Base-by-base conservation (phyloP, 1,140 invertebrate genomes). In the Hormaphis cornu region DNA sequence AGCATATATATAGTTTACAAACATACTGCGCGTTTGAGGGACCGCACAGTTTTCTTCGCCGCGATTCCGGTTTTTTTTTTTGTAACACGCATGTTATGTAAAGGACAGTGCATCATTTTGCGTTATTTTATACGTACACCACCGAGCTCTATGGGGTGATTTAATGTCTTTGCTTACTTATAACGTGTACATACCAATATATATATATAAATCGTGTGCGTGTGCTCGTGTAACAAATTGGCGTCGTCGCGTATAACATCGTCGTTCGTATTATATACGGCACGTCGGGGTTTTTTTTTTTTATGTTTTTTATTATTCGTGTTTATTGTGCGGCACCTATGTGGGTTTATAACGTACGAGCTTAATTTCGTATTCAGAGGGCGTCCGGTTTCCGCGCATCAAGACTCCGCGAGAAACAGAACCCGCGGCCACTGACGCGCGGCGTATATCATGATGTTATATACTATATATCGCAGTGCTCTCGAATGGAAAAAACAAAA, bases 241-340 rank as follows among this genome's bases (percentile, higher is more conserved):
- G 18, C 61, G 61, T 35, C 22, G 61, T 50, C 20, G 18, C 59
- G 30, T 20, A 20, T n/a, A 26, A 18, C 40, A 42, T 42, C 58
- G 24, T 24, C 30, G 40, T 63, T n/a, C 56, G 35, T 28, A 10
- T 14, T 33, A 33, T 14, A 30, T 53, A 30, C 30, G 10, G 26
- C n/a, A n/a, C n/a, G n/a, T 10, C 46, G 14, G 22, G n/a, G n/a
- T n/a, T n/a, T n/a, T n/a, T n/a, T n/a, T n/a, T n/a, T n/a, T n/a
- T n/a, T n/a, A n/a, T n/a, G n/a, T n/a, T n/a, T n/a, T n/a, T n/a
- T n/a, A n/a, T n/a, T 18, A n/a, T 14, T 7, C 8, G 16, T 35
- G 54, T 66, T 66, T 66, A 35, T 66, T 35, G 44, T 26, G 18
- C 28, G 61, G 61, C 61, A 50, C 61, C 59, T 61, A 61, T 24